These are phyloP conservation scores for Pedetes capensis DNA, from an alignment of 2,113 vertebrate genomes.

Conservation along the genomic window DNA sequence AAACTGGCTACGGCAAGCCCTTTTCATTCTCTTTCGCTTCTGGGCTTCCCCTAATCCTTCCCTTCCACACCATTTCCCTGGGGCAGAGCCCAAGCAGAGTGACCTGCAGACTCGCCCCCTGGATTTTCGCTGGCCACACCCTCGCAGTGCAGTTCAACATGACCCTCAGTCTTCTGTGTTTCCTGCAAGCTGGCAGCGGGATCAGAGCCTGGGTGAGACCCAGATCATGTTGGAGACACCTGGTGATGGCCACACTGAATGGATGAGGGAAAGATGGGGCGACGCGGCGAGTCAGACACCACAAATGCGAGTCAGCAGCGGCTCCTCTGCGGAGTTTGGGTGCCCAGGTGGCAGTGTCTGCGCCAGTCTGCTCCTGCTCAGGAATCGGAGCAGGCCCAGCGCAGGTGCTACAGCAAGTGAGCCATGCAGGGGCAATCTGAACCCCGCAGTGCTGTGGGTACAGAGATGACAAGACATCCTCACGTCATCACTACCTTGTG, in stretches of 20 bases:
- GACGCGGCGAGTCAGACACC: background rate
- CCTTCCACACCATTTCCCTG: background rate
- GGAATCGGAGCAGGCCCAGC: background rate
- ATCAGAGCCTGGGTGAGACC: background rate
- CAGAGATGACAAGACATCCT: too few species aligned
- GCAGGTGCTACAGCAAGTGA: background rate
- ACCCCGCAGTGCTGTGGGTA: too few species aligned
- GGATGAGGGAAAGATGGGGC: background rate
- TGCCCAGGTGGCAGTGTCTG: background rate
- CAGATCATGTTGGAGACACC: background rate
- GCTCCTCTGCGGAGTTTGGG: too few species aligned
- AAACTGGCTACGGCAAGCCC: too few species aligned
- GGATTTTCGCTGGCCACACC: background rate
- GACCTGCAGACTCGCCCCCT: background rate
- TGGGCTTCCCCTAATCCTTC: background rate
- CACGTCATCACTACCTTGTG: too few species aligned
- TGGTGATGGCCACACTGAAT: background rate
- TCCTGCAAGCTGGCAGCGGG: too few species aligned
- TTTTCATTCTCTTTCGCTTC: background rate
- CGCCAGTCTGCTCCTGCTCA: background rate
- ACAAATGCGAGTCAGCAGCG: accelerated
- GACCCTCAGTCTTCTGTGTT: background rate
- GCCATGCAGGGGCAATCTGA: too few species aligned
- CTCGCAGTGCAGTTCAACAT: background rate
- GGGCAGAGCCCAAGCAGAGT: background rate